Percentiles rank a stretch among this genome's conserved stretches.
Evolutionary conservation across 92 coral and sea anemone genomes (phyloP).

Genomic region (Palythoa grandis): DNA sequence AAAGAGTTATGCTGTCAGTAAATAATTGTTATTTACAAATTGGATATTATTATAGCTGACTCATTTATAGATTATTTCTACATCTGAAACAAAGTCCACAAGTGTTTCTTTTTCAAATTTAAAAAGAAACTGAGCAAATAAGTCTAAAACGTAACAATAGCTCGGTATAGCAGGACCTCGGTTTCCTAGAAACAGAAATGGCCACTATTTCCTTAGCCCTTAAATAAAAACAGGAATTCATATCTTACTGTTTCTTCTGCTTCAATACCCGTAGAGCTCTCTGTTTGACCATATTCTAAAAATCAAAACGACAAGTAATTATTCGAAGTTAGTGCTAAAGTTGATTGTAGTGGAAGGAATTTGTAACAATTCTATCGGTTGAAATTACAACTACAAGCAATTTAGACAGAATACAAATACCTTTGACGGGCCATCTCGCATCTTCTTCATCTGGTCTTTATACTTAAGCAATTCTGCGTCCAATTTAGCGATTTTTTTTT

Average conservation of each 20-base stretch:
- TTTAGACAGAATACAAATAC: slow-evolving; percentile 47
- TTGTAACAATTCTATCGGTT: neutral
- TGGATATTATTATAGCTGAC: too few relatives aligned
- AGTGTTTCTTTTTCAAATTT: neutral
- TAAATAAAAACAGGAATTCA: neutral
- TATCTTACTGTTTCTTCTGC: slow-evolving; percentile 93
- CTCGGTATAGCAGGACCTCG: neutral
- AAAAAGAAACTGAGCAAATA: neutral
- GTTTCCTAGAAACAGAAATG: neutral
- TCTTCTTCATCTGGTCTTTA: slow-evolving; percentile 99
- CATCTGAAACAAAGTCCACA: neutral
- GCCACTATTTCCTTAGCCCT: neutral
- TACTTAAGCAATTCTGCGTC: slow-evolving; percentile 93
- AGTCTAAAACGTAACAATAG: neutral
- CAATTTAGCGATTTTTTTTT: slow-evolving; percentile 90
- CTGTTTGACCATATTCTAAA: slow-evolving; percentile 97
- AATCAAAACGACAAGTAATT: neutral
- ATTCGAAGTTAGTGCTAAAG: neutral
- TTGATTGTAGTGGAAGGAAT: neutral
- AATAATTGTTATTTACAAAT: too few relatives aligned
- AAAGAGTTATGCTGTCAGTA: too few relatives aligned
- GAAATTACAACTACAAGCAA: neutral
- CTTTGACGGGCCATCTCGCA: slow-evolving; percentile 99
- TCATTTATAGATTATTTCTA: too few relatives aligned
- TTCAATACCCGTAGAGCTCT: slow-evolving; percentile 93